Evolutionary conservation across 2,113 vertebrate species (phyloP).

Genomic region (Illadopsis cleaveri): DNA sequence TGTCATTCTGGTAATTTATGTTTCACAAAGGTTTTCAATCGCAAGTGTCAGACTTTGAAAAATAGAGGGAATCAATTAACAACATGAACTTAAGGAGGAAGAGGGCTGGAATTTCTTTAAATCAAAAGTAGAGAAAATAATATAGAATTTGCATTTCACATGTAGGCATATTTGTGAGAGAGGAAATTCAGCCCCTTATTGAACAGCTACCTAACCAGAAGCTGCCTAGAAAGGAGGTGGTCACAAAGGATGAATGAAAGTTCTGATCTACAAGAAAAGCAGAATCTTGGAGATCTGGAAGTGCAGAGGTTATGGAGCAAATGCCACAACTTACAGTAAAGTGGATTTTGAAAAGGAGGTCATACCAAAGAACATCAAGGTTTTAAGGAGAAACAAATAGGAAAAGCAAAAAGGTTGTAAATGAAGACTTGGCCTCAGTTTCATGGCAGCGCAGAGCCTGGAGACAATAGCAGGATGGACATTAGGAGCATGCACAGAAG

Average conservation of each 20-base stretch:
- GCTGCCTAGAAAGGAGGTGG: background rate
- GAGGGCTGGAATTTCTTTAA: background rate
- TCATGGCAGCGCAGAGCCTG: background rate
- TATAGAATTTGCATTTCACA: background rate
- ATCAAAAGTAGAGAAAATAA: background rate
- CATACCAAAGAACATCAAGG: background rate
- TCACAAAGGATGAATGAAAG: background rate
- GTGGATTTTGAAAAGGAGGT: background rate
- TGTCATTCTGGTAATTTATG: background rate
- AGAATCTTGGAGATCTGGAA: background rate
- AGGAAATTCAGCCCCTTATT: background rate
- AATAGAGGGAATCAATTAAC: background rate
- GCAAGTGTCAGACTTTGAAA: background rate
- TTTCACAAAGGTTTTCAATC: background rate
- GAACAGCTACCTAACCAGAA: background rate
- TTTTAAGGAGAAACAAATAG: background rate
- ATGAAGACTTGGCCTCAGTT: background rate
- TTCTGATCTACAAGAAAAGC: background rate
- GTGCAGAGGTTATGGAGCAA: background rate
- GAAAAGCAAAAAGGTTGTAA: background rate
- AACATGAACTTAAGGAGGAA: background rate
- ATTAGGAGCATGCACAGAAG: background rate
- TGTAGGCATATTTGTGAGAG: background rate
- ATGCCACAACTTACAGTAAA: background rate
- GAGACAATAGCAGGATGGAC: background rate